Conservation (phyloP, 2,113 vertebrate genomes). For the Clarias magur region DNA sequence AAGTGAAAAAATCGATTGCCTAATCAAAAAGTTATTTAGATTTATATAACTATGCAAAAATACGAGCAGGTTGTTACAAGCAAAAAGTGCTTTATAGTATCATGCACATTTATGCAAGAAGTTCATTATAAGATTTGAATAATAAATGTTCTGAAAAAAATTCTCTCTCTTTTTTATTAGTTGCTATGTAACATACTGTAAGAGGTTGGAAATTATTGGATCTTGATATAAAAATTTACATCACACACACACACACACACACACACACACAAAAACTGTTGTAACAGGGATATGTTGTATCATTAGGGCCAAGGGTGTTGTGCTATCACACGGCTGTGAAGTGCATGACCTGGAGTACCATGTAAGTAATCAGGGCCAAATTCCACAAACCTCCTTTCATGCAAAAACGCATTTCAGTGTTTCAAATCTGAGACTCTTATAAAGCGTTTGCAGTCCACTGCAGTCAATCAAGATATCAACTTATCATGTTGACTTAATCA, state of each 20-base stretch:
- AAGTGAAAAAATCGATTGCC: not conserved
- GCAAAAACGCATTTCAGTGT: too few relatives aligned
- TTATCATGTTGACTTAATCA: too few relatives aligned
- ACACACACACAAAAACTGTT: not conserved
- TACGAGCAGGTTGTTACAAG: not conserved
- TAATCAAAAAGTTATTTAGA: not conserved
- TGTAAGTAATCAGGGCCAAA: too few relatives aligned
- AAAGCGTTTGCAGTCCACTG: too few relatives aligned
- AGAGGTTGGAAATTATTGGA: not conserved
- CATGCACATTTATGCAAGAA: not conserved
- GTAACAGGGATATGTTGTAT: not conserved
- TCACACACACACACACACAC: not conserved
- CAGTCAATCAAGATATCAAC: too few relatives aligned
- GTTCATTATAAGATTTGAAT: not conserved
- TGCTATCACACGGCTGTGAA: not conserved
- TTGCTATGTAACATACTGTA: not conserved
- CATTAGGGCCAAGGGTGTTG: not conserved
- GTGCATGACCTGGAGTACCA: too few relatives aligned
- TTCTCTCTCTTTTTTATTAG: not conserved
- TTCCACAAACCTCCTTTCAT: too few relatives aligned
- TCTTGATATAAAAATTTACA: not conserved
- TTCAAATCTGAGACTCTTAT: too few relatives aligned
- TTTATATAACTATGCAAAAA: not conserved
- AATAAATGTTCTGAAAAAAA: not conserved
- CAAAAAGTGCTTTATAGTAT: not conserved